Evolutionary conservation across 2,888 invertebrate species (phyloP).

Genomic region (Pardosa pseudoannulata): DNA sequence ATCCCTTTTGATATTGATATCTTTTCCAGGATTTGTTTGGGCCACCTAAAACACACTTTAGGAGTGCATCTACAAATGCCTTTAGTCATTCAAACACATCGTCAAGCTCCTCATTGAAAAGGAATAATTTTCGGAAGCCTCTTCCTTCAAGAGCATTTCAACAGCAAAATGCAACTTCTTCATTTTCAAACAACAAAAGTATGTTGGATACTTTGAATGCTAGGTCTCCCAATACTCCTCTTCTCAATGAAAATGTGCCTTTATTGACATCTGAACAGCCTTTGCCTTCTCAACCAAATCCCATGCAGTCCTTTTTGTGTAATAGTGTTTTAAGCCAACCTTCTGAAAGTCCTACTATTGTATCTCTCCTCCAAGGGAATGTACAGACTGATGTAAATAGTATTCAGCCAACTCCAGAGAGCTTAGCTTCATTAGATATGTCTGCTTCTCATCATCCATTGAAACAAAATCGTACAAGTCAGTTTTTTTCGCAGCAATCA

Average conservation of each 20-base stretch:
- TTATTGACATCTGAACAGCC: slow-evolving; percentile 51
- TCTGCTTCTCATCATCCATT: not conserved
- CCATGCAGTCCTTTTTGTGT: slow-evolving; percentile 47
- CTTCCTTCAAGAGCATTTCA: slow-evolving; percentile 22
- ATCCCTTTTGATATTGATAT: no score
- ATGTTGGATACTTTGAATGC: slow-evolving; percentile 44
- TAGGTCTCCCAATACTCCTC: slow-evolving; percentile 12
- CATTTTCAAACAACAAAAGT: slow-evolving; percentile 33
- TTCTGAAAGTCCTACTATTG: slow-evolving; percentile 29
- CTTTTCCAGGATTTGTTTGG: slow-evolving; percentile 40
- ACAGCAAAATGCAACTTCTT: slow-evolving; percentile 2
- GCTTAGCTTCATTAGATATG: slow-evolving; percentile 37
- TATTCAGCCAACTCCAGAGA: slow-evolving; percentile 40
- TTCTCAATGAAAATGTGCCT: slow-evolving; percentile 54
- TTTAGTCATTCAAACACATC: slow-evolving; percentile 28
- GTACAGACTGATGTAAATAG: slow-evolving; percentile 30
- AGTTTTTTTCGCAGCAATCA: slow-evolving; percentile 56
- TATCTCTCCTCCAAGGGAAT: slow-evolving; percentile 27
- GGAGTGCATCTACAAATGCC: slow-evolving; percentile 10
- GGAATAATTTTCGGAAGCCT: slow-evolving; percentile 27
- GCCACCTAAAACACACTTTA: slow-evolving; percentile 15
- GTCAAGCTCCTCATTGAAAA: slow-evolving; percentile 14
- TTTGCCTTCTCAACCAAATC: slow-evolving; percentile 31
- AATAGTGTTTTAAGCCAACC: slow-evolving; percentile 38
- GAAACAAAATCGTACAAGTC: slow-evolving; percentile 21